These are phyloP conservation scores for Perizoma affinitatum DNA, from an alignment of 2,888 invertebrate genomes.

Conservation along the genomic window DNA sequence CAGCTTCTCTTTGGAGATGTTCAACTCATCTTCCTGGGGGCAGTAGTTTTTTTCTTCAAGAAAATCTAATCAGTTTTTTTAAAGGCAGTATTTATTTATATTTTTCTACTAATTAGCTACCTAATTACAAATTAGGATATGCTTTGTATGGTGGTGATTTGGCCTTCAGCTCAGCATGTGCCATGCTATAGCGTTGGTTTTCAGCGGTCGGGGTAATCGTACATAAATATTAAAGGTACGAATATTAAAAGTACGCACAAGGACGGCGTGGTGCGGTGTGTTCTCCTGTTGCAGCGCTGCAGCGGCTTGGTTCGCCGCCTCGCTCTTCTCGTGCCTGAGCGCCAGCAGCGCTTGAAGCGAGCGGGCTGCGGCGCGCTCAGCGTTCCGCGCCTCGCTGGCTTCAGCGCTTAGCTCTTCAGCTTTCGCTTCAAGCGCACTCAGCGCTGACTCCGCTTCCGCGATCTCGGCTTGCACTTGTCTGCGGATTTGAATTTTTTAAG, in stretches of 20 bases:
- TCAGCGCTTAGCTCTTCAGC: slow-evolving; percentile 62
- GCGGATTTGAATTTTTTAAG: background rate
- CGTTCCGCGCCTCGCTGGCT: slow-evolving; percentile 59
- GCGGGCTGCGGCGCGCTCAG: slow-evolving; percentile 60
- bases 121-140: too few relatives aligned
- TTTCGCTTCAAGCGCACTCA: slow-evolving; percentile 53
- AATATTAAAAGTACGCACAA: slow-evolving; percentile 45
- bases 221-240: background rate
- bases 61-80: too few relatives aligned
- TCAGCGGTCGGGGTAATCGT: too few relatives aligned
- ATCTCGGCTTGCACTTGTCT: slow-evolving; percentile 69
- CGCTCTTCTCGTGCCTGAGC: slow-evolving; percentile 53
- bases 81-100: background rate
- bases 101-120: too few relatives aligned
- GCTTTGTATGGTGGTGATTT: too few relatives aligned
- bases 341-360: slow-evolving; percentile 60
- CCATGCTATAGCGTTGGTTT: too few relatives aligned
- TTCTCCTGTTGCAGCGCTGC: slow-evolving; percentile 58
- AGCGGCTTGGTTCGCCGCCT: slow-evolving; percentile 56
- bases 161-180: too few relatives aligned
- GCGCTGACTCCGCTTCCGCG: slow-evolving; percentile 55
- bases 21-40: slow-evolving; percentile 62
- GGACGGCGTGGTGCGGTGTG: slow-evolving; percentile 60
- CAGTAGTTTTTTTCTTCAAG: too few relatives aligned
- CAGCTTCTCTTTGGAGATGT: slow-evolving; percentile 59